These are phyloP conservation scores for Isichthys henryi DNA, from an alignment of 2,113 vertebrate species.

Conservation along the genomic window DNA sequence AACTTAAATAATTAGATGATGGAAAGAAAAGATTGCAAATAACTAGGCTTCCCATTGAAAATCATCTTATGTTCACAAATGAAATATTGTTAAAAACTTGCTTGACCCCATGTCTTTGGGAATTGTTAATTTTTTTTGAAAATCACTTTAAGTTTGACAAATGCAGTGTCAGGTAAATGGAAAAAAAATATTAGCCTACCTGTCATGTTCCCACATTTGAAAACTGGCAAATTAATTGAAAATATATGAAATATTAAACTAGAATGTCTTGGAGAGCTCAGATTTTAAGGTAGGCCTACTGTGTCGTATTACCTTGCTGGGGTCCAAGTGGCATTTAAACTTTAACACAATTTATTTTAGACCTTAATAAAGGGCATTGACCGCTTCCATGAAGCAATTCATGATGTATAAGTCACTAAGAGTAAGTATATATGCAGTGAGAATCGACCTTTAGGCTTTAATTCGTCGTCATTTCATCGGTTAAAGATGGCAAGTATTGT, in stretches of 20 bases:
- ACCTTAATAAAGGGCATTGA: background rate
- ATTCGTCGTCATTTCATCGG: background rate
- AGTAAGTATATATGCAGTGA: background rate
- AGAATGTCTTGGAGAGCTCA: background rate
- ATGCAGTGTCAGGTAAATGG: background rate
- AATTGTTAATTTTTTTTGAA: background rate
- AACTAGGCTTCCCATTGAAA: background rate
- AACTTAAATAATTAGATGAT: background rate
- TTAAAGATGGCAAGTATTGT: background rate
- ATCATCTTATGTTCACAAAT: background rate
- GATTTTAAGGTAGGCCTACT: background rate
- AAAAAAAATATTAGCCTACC: background rate
- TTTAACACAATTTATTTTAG: background rate
- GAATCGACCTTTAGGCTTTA: background rate
- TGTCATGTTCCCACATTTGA: background rate
- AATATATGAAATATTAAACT: background rate
- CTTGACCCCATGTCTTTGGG: background rate
- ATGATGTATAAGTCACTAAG: background rate
- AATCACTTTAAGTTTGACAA: background rate
- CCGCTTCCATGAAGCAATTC: background rate
- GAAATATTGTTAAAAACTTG: background rate
- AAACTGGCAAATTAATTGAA: background rate
- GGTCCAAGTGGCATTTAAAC: background rate
- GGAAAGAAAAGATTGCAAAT: background rate
- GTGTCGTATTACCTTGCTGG: background rate